Evolutionary conservation across 2,888 invertebrate species (phyloP).

Genomic region (Aporophyla nigra): DNA sequence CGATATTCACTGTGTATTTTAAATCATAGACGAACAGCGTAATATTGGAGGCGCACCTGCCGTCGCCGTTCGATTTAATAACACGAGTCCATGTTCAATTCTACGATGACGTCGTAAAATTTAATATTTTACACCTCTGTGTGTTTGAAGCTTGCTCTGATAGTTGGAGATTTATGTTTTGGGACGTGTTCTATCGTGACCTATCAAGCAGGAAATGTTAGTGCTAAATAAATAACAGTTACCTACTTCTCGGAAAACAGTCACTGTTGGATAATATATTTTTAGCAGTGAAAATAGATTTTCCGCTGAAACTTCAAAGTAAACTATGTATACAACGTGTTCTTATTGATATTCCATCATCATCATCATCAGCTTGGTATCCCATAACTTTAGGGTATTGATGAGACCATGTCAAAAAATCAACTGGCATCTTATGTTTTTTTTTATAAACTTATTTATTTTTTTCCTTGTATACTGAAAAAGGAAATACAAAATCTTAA

Average conservation of each 20-base stretch:
- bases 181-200: not conserved
- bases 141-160: slow-evolving; percentile 29
- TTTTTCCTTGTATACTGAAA: no score
- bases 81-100: slow-evolving; percentile 83
- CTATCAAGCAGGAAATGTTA: not conserved
- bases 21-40: slow-evolving; percentile 71
- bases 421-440: no score
- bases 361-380: no score
- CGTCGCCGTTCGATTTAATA: slow-evolving; percentile 85
- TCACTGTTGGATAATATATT: not conserved
- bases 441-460: no score
- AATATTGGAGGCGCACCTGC: slow-evolving; percentile 84
- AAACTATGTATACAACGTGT: no score
- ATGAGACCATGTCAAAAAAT: no score
- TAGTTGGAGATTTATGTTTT: slow-evolving; percentile 27
- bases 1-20: slow-evolving; percentile 65
- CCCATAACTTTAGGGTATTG: no score
- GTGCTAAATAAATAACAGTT: slow-evolving; percentile 4
- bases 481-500: no score
- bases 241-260: not conserved
- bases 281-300: no score
- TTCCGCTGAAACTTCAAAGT: not conserved
- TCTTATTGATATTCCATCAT: no score
- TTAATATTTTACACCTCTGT: slow-evolving; percentile 75
- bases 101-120: slow-evolving; percentile 81